Evolutionary conservation across 2,113 vertebrate species (phyloP), one percentile per base, ranked within the genome.

Genomic region (Phycodurus eques): DNA sequence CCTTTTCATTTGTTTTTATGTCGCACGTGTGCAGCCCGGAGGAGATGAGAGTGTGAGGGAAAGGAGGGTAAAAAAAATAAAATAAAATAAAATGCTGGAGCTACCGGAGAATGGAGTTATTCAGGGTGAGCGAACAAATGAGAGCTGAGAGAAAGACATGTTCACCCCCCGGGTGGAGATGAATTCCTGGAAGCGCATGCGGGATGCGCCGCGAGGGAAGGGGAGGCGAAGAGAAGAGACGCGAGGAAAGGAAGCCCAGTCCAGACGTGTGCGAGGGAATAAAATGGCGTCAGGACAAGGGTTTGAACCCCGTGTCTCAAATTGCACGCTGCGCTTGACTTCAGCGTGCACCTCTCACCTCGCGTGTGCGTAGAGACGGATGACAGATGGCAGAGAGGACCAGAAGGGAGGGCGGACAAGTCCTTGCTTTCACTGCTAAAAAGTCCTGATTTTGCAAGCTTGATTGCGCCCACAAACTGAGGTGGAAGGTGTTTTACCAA

Each of bases 281-380:
- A 43, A 79, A 84, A 82, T 77, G 39, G 3, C 64, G 27, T 78
- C 77, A 79, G 83, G 87, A 85, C 80, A 85, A 78, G 88, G 87
- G 87, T 86, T 78, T 89, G 83, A 92, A 89, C 88, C 27, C 33
- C 49, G 61, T 76, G 81, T 79, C 82, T 84, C 72, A 83, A 82
- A 69, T 73, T 81, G 80, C 80, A 63, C 62, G n/a, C 53, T 22
- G 80, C 59, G 54, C 70, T 91, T 91, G 86, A 91, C 90, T 89
- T 81, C 63, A 65, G 67, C 56, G 73, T 83, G 87, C 85, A 87
- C 84, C 85, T 82, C 72, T 87, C 74, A 78, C 85, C 82, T 79
- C 44, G 71, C 75, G 76, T 77, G 80, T 83, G 89, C 84, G 85
- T 79, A 81, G 71, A 76, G 84, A 80, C 73, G 76, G 49, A 78